phyloP scores from a whole-genome alignment of 1,140 invertebrate species.

The Leucophenga varia region DNA sequence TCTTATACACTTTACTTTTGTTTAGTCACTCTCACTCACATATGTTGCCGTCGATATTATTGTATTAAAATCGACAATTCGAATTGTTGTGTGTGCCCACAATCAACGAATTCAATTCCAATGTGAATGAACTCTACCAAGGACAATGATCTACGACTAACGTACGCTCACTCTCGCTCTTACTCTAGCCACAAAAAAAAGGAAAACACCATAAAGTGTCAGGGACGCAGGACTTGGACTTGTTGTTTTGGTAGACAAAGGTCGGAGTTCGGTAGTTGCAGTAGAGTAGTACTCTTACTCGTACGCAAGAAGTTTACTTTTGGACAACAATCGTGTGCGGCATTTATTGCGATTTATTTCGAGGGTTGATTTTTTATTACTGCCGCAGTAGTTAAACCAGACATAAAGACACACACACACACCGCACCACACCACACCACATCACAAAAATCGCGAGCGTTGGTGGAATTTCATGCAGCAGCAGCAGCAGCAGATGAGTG shows the following conservation, averaged over 20 bases:
- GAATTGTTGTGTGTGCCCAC: conserved; percentile 18
- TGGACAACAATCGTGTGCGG: neutral
- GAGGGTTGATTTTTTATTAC: conserved; percentile 47
- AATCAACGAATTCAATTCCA: conserved; percentile 22
- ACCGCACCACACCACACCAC: too few species aligned
- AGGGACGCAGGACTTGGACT: conserved; percentile 1
- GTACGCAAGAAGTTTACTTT: too few species aligned
- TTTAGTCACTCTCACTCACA: conserved; percentile 5
- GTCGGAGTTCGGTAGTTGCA: too few species aligned
- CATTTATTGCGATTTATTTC: conserved; percentile 44
- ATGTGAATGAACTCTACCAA: conserved; percentile 50
- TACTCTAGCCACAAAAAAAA: conserved; percentile 1
- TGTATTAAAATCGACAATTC: conserved; percentile 40
- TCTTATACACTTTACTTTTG: too few species aligned
- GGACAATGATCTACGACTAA: conserved; percentile 46
- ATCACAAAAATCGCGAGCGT: too few species aligned
- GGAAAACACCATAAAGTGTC: conserved; percentile 16
- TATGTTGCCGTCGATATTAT: too few species aligned
- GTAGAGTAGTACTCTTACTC: too few species aligned
- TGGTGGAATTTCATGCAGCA: too few species aligned
- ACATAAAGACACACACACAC: too few species aligned
- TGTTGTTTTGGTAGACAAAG: too few species aligned
- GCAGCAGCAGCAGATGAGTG: too few species aligned
- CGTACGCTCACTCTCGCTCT: neutral
- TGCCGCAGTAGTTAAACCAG: conserved; percentile 21